Evolutionary conservation across 1,140 invertebrate genomes (phyloP).

Genomic region (Pogonomyrmex californicus): DNA sequence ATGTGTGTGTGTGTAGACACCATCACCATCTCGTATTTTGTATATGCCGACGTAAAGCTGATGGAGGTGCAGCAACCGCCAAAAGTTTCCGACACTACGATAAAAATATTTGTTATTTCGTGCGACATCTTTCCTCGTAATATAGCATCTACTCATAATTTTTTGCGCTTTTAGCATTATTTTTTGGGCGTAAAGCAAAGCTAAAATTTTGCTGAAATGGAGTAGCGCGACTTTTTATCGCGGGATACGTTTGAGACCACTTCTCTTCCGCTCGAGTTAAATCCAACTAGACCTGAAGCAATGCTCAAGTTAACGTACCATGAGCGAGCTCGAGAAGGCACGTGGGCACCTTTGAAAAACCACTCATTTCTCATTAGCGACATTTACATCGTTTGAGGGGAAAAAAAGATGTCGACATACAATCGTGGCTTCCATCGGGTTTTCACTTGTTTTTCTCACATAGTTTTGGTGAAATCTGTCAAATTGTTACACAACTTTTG

Average conservation of each 20-base stretch:
- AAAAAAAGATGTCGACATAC: not conserved
- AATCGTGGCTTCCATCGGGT: not conserved
- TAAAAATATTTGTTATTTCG: constrained; percentile 2
- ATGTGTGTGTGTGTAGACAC: not conserved
- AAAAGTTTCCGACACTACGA: not conserved
- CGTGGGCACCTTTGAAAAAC: constrained; percentile 24
- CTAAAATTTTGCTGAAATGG: not conserved
- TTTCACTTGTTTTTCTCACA: not conserved
- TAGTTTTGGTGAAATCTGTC: not conserved
- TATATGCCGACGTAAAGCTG: not conserved
- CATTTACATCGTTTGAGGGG: constrained; percentile 58
- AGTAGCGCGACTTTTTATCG: not conserved
- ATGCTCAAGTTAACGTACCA: constrained; percentile 57
- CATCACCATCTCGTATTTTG: constrained; percentile 21
- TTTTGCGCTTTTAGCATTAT: not conserved
- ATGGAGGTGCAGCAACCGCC: not conserved
- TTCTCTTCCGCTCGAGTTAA: constrained; percentile 55
- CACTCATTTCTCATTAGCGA: constrained; percentile 60
- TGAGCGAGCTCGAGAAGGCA: constrained; percentile 57
- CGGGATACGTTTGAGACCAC: not conserved
- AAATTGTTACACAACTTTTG: not conserved
- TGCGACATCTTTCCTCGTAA: too few relatives aligned
- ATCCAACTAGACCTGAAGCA: constrained; percentile 62
- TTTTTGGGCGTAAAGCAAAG: not conserved
- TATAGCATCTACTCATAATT: not conserved